Base-by-base conservation (phyloP, 2,888 invertebrate genomes). In the Eueremaeus valkanovi region DNA sequence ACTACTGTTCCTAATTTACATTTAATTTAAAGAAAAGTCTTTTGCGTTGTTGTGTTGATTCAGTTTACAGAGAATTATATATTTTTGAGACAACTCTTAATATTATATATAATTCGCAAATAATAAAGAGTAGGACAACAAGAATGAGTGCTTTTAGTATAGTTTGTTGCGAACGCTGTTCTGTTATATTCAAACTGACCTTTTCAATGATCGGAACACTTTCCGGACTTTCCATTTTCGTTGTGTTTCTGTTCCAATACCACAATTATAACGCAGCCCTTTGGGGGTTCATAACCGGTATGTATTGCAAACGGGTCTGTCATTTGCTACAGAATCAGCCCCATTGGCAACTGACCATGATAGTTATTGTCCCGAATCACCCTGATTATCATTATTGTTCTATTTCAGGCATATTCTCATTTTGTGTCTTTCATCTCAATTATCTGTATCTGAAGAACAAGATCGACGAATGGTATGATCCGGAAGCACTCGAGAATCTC, bases 391-490 rank as follows among this genome's bases (percentile, higher is more conserved):
- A 18, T 21, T 8, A 18, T 51, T 51, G 9, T 11, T 55, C 16
- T 5, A 63, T 63, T 63, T 68, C 8, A 68, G 68, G 24, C 3
- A 42, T 68, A 8, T 68, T 68, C 31, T 68, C 68, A 24, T 68
- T 68, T 27, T 68, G 68, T 68, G 68, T 68, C 5, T 68, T 68
- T 68, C 72, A 72, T 55, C 72, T 72, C 27, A 72, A 72, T n/a
- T 55, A 55, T 29, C 18, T 72, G 27, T 72, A 55, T 18, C 45
- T 72, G 33, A 72, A 55, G 72, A 51, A 72, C 27, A 72, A 72
- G 36, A 55, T 72, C 21, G 72, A 72, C 13, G 72, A 72, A 24
- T 72, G 72, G 72, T 72, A 72, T 27, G 51, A 45, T 55, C 51
- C 72, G 31, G 51, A 72, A 9, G 24, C 49, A 1, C 72, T 72